Evolutionary conservation across 1,140 invertebrate species (phyloP), one percentile per base, ranked within the genome.

Genomic region (Megalopta genalis): DNA sequence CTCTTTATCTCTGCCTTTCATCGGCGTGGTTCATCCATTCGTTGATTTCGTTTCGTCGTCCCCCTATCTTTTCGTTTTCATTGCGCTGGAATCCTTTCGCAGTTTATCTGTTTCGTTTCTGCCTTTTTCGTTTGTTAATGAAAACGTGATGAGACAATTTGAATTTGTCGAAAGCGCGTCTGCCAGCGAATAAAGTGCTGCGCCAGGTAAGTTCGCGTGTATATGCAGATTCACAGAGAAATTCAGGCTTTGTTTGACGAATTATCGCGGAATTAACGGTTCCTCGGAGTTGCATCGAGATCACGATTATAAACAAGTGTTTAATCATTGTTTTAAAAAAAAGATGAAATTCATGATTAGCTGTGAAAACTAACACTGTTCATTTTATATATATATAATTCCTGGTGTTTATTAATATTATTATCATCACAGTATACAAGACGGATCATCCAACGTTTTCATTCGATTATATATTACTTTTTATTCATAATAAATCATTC

Each of bases 141-240:
- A 57, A 57, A 57, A 23, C 54, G 54, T 57, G 54, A n/a, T 57
- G 54, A 57, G n/a, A 57, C 54, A 57, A 57, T 57, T 57, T 57
- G 7, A 57, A 57, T 57, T 57, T 9, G 54, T 7, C 54, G 54
- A n/a, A n/a, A n/a, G 5, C 54, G 8, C 21, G 32, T 32, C 21
- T 5, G 18, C 8, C 54, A 5, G 18, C 54, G 54, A n/a, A 57
- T 57, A n/a, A n/a, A n/a, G n/a, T 1, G 21, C 54, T n/a, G 6
- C 54, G 6, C 7, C 8, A 0, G 18, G 0, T n/a, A 54, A 21
- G 52, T n/a, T 54, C 42, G 9, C 42, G 42, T 9, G 42, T 54
- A n/a, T 1, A 23, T n/a, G 18, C 54, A 8, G 18, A 57, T n/a
- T 8, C 8, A 7, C 1, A n/a, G 21, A n/a, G 54, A n/a, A 57